A percentile compares a stretch with the other conserved stretches of the same genome.
These are phyloP conservation scores for Thunnus albacares DNA, from an alignment of 2,797 vertebrate species.

Conservation along the genomic window DNA sequence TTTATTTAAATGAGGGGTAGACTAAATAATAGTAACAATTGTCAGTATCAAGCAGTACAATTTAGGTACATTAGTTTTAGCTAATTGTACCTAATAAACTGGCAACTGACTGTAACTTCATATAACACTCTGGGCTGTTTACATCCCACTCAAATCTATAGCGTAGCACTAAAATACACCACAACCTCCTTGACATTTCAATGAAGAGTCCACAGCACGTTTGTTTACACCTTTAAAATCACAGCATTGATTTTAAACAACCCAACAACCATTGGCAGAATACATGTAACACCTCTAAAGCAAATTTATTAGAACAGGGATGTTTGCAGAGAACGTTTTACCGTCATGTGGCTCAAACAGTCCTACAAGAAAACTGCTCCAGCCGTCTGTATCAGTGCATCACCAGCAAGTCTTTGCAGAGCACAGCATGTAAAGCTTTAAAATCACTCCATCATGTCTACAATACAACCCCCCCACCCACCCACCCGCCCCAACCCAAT, in stretches of 20 bases:
- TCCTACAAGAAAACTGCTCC: constrained; percentile 76
- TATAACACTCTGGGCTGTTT: not conserved
- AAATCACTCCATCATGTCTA: constrained; percentile 59
- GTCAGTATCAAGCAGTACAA: too few relatives aligned
- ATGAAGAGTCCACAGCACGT: constrained; percentile 55
- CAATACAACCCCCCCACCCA: constrained; percentile 7
- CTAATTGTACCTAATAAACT: not conserved
- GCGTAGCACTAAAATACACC: not conserved
- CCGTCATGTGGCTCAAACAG: constrained; percentile 82
- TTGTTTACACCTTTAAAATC: constrained; percentile 69
- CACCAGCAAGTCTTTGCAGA: constrained; percentile 74
- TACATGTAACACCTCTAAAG: constrained; percentile 86
- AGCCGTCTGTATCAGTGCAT: constrained; percentile 74
- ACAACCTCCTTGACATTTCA: constrained; percentile 4
- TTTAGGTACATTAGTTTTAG: not conserved
- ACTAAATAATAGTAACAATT: too few relatives aligned
- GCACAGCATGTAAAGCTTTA: constrained; percentile 78
- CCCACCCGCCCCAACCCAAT: not conserved
- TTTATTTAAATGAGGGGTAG: too few relatives aligned
- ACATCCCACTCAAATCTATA: not conserved
- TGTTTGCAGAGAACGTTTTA: constrained; percentile 83
- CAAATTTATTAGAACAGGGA: constrained; percentile 89
- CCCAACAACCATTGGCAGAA: constrained; percentile 68
- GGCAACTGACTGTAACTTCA: not conserved
- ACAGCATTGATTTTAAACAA: constrained; percentile 76